Conservation (phyloP, 1,140 invertebrate species). For the Hylaeus volcanicus region DNA sequence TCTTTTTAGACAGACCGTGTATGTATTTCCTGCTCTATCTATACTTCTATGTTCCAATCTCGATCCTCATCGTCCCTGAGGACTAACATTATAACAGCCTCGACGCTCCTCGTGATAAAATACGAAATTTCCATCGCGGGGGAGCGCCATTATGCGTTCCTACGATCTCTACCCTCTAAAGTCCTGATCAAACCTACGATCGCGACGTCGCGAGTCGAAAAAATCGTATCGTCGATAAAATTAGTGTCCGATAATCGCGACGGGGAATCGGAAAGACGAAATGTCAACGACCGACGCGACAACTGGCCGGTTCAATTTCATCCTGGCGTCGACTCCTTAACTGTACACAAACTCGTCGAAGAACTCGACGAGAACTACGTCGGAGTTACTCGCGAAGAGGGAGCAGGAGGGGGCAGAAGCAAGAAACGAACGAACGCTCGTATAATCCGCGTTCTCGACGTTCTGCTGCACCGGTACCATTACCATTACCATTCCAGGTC, state of each 20-base stretch:
- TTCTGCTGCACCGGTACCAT: conserved; percentile 63
- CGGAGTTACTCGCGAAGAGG: background rate
- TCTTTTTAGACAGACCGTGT: too few species aligned
- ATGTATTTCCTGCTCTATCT: too few species aligned
- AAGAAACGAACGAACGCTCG: conserved; percentile 67
- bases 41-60: too few species aligned
- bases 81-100: too few species aligned
- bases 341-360: conserved; percentile 60
- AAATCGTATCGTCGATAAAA: background rate
- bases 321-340: conserved; percentile 63
- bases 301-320: conserved; percentile 65
- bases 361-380: conserved; percentile 37
- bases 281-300: conserved; percentile 56
- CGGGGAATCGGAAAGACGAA: background rate
- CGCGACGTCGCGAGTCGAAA: too few species aligned
- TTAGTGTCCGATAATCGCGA: background rate
- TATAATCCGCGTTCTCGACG: conserved; percentile 60
- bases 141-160: too few species aligned
- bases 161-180: too few species aligned
- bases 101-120: too few species aligned
- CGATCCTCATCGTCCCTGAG: too few species aligned
- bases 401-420: conserved; percentile 42
- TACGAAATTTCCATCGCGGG: too few species aligned
- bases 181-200: too few species aligned
- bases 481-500: conserved; percentile 61